These are phyloP conservation scores for Psilanteris sp. DNA, from an alignment of 1,140 invertebrate species.

Conservation along the genomic window DNA sequence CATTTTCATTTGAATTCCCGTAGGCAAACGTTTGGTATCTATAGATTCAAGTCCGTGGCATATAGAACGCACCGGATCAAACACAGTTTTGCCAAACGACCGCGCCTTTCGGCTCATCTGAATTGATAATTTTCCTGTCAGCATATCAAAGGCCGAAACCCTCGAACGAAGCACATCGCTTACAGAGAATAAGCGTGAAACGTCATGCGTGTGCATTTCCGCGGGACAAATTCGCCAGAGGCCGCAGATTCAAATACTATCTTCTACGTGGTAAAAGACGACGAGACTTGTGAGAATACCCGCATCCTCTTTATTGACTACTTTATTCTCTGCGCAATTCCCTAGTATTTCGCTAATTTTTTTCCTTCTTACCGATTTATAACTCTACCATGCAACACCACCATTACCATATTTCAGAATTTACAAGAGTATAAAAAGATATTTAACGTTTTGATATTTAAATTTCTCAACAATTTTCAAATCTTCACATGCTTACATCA, in stretches of 20 bases:
- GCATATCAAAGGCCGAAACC: conserved; percentile 77
- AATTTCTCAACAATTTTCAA: conserved; percentile 11
- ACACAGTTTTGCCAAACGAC: conserved; percentile 76
- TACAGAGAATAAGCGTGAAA: conserved; percentile 41
- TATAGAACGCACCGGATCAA: conserved; percentile 72
- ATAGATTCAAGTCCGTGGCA: conserved; percentile 55
- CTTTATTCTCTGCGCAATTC: conserved; percentile 38
- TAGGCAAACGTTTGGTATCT: conserved; percentile 49
- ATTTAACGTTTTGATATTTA: conserved; percentile 43
- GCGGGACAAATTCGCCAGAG: conserved; percentile 57
- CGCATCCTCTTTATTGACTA: conserved; percentile 48
- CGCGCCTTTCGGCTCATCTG: conserved; percentile 73
- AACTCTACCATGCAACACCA: conserved; percentile 6
- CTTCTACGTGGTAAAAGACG: conserved; percentile 33
- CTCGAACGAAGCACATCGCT: conserved; percentile 29
- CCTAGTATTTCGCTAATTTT: neutral
- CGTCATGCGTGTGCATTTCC: conserved; percentile 58
- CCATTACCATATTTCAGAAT: conserved; percentile 39
- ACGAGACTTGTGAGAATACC: conserved; percentile 68
- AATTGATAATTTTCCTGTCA: conserved; percentile 78
- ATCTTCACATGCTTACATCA: conserved; percentile 20
- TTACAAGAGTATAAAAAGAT: conserved; percentile 14
- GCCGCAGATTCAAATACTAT: conserved; percentile 71
- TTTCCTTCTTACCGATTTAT: conserved; percentile 24
- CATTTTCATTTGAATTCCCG: conserved; percentile 17